phyloP scores from a whole-genome alignment of 2,797 vertebrate species.

The Enteromius argenteus region DNA sequence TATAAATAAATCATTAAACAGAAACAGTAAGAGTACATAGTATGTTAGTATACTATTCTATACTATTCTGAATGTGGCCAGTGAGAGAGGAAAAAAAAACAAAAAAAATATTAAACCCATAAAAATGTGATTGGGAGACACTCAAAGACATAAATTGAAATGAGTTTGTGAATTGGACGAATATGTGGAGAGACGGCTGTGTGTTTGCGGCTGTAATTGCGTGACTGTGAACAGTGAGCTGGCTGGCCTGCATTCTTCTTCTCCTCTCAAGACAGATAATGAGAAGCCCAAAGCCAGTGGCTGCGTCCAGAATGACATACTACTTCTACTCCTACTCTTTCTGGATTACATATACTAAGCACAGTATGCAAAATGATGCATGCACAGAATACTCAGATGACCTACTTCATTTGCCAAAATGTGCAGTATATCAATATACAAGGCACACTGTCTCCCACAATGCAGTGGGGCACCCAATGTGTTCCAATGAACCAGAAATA shows the following conservation, averaged over 20 bases:
- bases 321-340: background rate
- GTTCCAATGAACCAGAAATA: conserved; percentile 6
- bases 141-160: background rate
- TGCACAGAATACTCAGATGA: background rate
- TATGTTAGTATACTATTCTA: background rate
- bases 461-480: background rate
- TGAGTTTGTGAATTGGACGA: background rate
- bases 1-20: background rate
- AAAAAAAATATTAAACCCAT: background rate
- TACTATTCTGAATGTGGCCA: background rate
- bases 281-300: conserved; percentile 50
- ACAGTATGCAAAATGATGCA: background rate
- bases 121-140: conserved; percentile 12
- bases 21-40: background rate
- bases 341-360: background rate
- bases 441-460: background rate
- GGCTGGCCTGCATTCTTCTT: conserved; percentile 60
- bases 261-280: conserved; percentile 66
- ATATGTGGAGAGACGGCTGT: conserved; percentile 20
- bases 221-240: conserved; percentile 64
- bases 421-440: conserved; percentile 6
- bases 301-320: conserved; percentile 11
- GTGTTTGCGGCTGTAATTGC: conserved; percentile 52
- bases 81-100: background rate
- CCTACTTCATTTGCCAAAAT: conserved; percentile 32